Base-by-base conservation (phyloP, 2,888 invertebrate genomes). In the Scaptodrosophila latifasciaeformis region DNA sequence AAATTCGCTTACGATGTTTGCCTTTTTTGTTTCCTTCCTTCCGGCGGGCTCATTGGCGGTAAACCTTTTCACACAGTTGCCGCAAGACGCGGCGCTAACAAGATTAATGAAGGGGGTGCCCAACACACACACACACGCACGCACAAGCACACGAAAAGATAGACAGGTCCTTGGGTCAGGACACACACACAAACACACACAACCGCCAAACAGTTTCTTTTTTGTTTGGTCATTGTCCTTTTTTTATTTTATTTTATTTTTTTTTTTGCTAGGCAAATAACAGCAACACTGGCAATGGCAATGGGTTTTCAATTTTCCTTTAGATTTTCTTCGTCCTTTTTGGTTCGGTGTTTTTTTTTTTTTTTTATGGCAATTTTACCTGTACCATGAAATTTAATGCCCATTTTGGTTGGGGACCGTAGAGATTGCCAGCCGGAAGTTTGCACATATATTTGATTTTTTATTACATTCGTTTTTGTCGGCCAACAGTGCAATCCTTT, bases 151-250 rank as follows among this genome's bases (percentile, higher is more conserved):
- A 42, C 50, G 34, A 54, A 53, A 39, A 52, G 57, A 61, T 59
- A 67, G 48, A 62, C 71, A 69, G 69, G 70, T 70, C 55, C 59
- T 53, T 46, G 7, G 24, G 45, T 35, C 49, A 43, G 35, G 50
- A 52, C 54, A 46, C 44, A 49, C 45, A 45, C 47, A 24, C 42
- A 37, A 46, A 37, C 49, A 44, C 49, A 39, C 53, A 44, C 39
- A 35, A 2, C 67, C 67, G 60, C 63, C 63, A 63, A 63, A 58
- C 59, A n/a, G n/a, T n/a, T n/a, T n/a, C n/a, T n/a, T 60, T 62
- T 64, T 78, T 76, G 60, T 64, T 71, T 76, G 72, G 76, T 69
- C 79, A 79, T 79, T 72, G 76, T 72, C 80, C 76, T 78, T 75
- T 74, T 72, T n/a, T n/a, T n/a, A n/a, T n/a, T n/a, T n/a, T n/a